Evolutionary conservation across 2,113 vertebrate species (phyloP).

Genomic region (Gasterosteus aculeatus): DNA sequence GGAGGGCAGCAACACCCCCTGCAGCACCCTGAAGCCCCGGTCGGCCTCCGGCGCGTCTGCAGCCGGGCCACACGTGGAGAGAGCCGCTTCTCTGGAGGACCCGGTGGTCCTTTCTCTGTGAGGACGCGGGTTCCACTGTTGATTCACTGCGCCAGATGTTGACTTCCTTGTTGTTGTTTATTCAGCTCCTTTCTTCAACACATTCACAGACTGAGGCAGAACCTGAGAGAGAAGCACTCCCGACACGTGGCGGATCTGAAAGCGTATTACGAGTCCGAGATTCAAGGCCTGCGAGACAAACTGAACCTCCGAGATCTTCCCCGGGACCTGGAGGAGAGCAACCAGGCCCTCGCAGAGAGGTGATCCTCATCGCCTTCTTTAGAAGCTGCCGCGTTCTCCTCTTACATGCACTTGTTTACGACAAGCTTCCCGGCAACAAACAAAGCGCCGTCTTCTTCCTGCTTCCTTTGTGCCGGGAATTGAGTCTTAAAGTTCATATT

Average conservation of each 20-base stretch:
- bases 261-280: conserved; percentile 94
- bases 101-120: conserved; percentile 92
- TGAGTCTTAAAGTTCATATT: background rate
- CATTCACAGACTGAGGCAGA: conserved; percentile 86
- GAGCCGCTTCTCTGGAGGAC: conserved; percentile 84
- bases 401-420: background rate
- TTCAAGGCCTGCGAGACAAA: conserved; percentile 86
- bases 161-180: background rate
- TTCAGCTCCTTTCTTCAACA: background rate
- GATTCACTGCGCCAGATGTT: background rate
- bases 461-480: too few relatives aligned
- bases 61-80: conserved; percentile 64
- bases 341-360: conserved; percentile 87
- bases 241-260: conserved; percentile 92
- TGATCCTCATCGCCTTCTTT: conserved; percentile 40
- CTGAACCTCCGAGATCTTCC: conserved; percentile 82
- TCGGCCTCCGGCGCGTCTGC: conserved; percentile 10
- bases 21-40: conserved; percentile 75
- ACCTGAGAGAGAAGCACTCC: conserved; percentile 92
- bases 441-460: too few relatives aligned
- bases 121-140: conserved; percentile 45
- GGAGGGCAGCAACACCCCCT: conserved; percentile 79
- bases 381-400: background rate
- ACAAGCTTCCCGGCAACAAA: too few relatives aligned
- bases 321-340: conserved; percentile 85